Conservation (phyloP, 2,888 invertebrate species). For the Ommatoiulus sabulosus region DNA sequence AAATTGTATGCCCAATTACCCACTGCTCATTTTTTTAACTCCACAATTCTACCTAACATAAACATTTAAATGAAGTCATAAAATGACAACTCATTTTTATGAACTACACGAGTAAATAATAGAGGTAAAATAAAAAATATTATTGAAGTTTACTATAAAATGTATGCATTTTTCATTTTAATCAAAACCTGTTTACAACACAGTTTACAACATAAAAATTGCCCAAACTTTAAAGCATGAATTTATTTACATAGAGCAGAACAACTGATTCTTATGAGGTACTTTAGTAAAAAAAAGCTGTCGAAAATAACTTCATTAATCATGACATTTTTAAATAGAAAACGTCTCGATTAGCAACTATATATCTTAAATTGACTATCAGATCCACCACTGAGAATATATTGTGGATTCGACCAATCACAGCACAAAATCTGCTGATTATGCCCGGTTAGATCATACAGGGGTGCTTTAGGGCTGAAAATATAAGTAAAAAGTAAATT, state of each 20-base stretch:
- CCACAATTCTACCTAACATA: too few relatives aligned
- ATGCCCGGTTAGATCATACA: constrained; percentile 93
- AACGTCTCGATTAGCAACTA: not conserved
- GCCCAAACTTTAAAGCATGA: not conserved
- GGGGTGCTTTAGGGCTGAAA: constrained; percentile 84
- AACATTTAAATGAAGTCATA: too few relatives aligned
- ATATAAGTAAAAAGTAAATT: not conserved
- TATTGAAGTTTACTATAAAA: not conserved
- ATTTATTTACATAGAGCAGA: not conserved
- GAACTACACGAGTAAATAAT: too few relatives aligned
- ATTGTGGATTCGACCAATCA: constrained; percentile 90
- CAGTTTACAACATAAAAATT: not conserved
- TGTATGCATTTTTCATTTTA: not conserved
- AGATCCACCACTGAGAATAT: constrained; percentile 90
- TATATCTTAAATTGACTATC: constrained; percentile 94
- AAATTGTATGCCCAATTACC: too few relatives aligned
- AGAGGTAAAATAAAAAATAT: too few relatives aligned
- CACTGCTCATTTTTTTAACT: too few relatives aligned
- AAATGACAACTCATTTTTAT: too few relatives aligned
- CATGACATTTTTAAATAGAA: not conserved
- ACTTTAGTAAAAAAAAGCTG: not conserved
- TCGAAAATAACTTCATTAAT: not conserved
- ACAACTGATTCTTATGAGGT: not conserved
- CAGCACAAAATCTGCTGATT: constrained; percentile 92
- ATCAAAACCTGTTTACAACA: not conserved